These are phyloP conservation scores for Hylaeus anthracinus DNA, from an alignment of 1,140 invertebrate species.

Conservation along the genomic window DNA sequence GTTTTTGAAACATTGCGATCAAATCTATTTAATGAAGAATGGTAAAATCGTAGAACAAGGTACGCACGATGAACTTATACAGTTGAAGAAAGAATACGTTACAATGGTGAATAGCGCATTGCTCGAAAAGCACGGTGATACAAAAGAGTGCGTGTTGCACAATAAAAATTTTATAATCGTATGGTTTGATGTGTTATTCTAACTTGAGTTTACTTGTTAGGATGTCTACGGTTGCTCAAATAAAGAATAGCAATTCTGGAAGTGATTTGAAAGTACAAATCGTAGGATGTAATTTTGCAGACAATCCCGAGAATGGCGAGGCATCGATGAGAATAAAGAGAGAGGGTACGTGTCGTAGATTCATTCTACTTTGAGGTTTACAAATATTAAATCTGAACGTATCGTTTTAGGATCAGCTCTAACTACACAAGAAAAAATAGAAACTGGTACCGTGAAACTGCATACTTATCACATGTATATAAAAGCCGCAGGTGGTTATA, in stretches of 20 bases:
- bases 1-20: slow-evolving; percentile 83
- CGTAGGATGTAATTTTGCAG: not conserved
- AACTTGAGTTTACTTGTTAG: slow-evolving; percentile 15
- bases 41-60: slow-evolving; percentile 87
- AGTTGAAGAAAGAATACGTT: slow-evolving; percentile 84
- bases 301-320: slow-evolving; percentile 5
- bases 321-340: not conserved
- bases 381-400: not conserved
- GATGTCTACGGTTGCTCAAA: not conserved
- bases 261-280: slow-evolving; percentile 1
- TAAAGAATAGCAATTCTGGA: not conserved
- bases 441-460: slow-evolving; percentile 78
- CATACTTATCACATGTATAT: slow-evolving; percentile 83
- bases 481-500: slow-evolving; percentile 83
- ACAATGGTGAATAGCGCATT: slow-evolving; percentile 61
- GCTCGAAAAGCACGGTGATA: slow-evolving; percentile 25
- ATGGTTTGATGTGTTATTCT: not conserved
- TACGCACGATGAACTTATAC: slow-evolving; percentile 84
- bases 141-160: slow-evolving; percentile 3
- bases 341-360: not conserved
- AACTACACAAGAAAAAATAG: slow-evolving; percentile 78
- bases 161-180: slow-evolving; percentile 5
- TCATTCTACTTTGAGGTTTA: not conserved
- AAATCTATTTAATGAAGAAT: slow-evolving; percentile 83
- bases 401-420: slow-evolving; percentile 53